Base-by-base conservation (phyloP, 2,888 invertebrate genomes). In the Ormyrus rosae region DNA sequence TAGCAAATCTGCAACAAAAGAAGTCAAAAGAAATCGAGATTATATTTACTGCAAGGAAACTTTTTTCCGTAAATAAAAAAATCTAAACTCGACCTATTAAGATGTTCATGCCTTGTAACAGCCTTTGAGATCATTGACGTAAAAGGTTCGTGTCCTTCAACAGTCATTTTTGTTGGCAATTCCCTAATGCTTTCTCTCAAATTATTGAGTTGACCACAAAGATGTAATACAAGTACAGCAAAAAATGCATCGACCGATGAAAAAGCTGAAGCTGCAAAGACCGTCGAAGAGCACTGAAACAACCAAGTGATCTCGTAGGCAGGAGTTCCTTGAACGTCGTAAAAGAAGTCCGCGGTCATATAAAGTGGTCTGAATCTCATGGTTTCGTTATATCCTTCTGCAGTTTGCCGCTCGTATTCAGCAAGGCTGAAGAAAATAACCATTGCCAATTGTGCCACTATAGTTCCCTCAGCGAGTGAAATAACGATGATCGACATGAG, bases 41-140 rank as follows among this genome's bases (percentile, higher is more conserved):
- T 34, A 4, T 4, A 34, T 34, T 34, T 34, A 34, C 34, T 4
- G 34, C 34, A 34, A 34, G 34, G 4, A 34, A 34, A 34, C 34
- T 4, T 4, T 34, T 34, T 34, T 34, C 3, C 3, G 34, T 34
- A 34, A 34, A 34, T 34, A 34, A 34, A 34, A 34, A 34, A 34
- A 34, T 34, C 4, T 34, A 69, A 56, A 70, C 78, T 7, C 34
- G 34, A 86, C 86, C 81, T 83, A 48, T 74, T 64, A 8, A 86
- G 74, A 34, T 83, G 77, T 19, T 81, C 81, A 56, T 85, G 86
- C 9, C 80, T 83, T 6, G 56, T 5, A 2, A 85, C 82, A 46
- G 85, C 82, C 10, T 7, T 51, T 5, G 72, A 63, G 46, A 75
- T 2, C 68, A 78, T 64, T 13, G 45, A 10, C 13, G 48, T 7